These are phyloP conservation scores for Myrmecophaga tridactyla DNA, from an alignment of 2,113 vertebrate species.

Conservation along the genomic window DNA sequence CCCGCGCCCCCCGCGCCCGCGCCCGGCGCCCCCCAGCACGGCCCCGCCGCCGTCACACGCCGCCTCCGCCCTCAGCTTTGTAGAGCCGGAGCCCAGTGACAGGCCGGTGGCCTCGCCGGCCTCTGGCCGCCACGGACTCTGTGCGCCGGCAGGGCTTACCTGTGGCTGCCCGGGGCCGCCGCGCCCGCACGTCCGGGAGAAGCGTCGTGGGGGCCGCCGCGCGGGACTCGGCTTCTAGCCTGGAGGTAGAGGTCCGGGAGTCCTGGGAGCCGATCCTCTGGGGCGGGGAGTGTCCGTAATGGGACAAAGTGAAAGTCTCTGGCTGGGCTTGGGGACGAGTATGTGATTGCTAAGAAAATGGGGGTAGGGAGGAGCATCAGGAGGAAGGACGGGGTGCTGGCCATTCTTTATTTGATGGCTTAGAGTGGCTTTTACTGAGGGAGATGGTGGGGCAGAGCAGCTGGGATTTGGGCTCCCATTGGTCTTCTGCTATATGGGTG, in stretches of 20 bases:
- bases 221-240: not conserved
- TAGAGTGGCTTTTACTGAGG: not conserved
- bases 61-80: slow-evolving; percentile 88
- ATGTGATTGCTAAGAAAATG: not conserved
- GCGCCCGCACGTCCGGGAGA: not conserved
- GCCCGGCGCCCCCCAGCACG: slow-evolving; percentile 66
- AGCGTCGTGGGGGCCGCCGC: not conserved
- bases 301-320: slow-evolving; percentile 61
- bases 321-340: not conserved
- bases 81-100: slow-evolving; percentile 91
- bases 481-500: not conserved
- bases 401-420: not conserved
- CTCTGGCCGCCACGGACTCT: slow-evolving; percentile 72
- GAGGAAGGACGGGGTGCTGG: not conserved
- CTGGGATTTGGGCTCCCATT: not conserved
- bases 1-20: slow-evolving; percentile 78
- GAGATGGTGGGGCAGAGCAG: not conserved
- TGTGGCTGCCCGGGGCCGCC: slow-evolving; percentile 63
- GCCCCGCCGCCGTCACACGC: slow-evolving; percentile 89
- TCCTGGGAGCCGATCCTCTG: not conserved
- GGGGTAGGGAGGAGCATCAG: not conserved
- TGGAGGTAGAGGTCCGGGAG: slow-evolving; percentile 12
- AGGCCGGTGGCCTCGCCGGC: slow-evolving; percentile 77
- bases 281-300: not conserved
- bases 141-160: slow-evolving; percentile 77